phyloP scores from a whole-genome alignment of 2,888 invertebrate species.

The Drosophila cracens region DNA sequence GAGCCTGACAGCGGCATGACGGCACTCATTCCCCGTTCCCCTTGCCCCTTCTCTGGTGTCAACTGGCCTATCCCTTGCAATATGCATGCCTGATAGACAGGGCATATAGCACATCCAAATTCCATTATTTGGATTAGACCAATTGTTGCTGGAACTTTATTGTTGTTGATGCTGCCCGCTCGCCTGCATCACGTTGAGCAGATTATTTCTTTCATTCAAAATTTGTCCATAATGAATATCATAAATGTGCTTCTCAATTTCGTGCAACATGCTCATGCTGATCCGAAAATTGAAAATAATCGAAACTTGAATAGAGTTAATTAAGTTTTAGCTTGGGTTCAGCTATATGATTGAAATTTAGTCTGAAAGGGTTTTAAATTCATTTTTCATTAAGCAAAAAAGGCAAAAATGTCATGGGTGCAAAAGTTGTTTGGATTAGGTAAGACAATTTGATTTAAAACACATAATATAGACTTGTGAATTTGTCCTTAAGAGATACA shows the following conservation, averaged over 20 bases:
- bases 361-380: neutral
- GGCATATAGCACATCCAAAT: conserved; percentile 48
- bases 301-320: conserved; percentile 18
- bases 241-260: conserved; percentile 15
- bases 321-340: conserved; percentile 8
- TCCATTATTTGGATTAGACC: conserved; percentile 73
- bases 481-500: neutral
- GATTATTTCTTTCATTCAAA: conserved; percentile 36
- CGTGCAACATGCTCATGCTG: conserved; percentile 2
- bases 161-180: conserved; percentile 16
- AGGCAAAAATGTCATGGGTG: neutral
- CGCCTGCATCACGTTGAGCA: conserved; percentile 25
- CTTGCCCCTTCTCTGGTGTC: neutral
- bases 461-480: neutral
- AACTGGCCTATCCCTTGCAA: conserved; percentile 33
- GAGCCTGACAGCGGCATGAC: conserved; percentile 69
- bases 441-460: neutral
- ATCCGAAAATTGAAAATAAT: conserved; percentile 31
- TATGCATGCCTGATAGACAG: conserved; percentile 42
- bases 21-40: conserved; percentile 10
- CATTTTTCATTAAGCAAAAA: neutral
- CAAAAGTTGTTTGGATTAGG: neutral
- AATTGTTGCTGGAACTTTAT: conserved; percentile 49
- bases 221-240: conserved; percentile 25
- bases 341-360: conserved; percentile 3